Percentiles rank a stretch among this genome's conserved stretches.
phyloP scores from a whole-genome alignment of 1,140 invertebrate genomes.

The Frieseomelitta varia region DNA sequence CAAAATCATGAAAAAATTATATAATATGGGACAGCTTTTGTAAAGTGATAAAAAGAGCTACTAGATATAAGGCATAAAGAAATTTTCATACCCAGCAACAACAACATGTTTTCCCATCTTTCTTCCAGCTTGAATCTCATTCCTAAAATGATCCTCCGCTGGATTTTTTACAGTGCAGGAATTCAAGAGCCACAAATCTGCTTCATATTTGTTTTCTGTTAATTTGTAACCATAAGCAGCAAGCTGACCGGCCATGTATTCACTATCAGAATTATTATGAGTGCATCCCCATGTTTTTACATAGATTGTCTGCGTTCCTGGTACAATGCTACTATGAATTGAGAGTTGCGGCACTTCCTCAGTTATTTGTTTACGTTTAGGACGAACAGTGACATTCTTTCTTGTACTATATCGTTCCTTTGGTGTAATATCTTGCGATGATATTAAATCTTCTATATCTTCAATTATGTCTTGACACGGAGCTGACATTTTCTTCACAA shows the following conservation, averaged over 20 bases:
- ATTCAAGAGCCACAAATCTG: slow-evolving; percentile 97
- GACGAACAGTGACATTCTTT: slow-evolving; percentile 86
- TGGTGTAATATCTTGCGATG: slow-evolving; percentile 88
- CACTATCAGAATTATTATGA: slow-evolving; percentile 97
- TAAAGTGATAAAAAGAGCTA: background rate
- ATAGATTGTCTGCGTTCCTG: slow-evolving; percentile 95
- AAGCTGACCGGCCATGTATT: slow-evolving; percentile 98
- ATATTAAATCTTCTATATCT: slow-evolving; percentile 92
- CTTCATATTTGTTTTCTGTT: slow-evolving; percentile 90
- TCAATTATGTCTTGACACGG: slow-evolving; percentile 86
- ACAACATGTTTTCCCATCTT: slow-evolving; percentile 92
- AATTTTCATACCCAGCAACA: slow-evolving; percentile 91
- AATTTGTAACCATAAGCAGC: slow-evolving; percentile 93
- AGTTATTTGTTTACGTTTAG: slow-evolving; percentile 78
- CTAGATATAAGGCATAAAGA: background rate
- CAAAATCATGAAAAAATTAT: too few species aligned
- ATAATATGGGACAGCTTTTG: background rate
- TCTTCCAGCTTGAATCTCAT: slow-evolving; percentile 93
- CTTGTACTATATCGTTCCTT: slow-evolving; percentile 87
- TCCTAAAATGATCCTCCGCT: slow-evolving; percentile 97
- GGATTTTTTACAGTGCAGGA: slow-evolving; percentile 99
- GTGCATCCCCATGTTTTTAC: slow-evolving; percentile 99
- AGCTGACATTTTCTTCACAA: slow-evolving; percentile 80
- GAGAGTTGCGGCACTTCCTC: slow-evolving; percentile 54
- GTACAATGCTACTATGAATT: slow-evolving; percentile 82